Conservation (phyloP, 2,113 vertebrate species). For the Syngnathus scovelli region DNA sequence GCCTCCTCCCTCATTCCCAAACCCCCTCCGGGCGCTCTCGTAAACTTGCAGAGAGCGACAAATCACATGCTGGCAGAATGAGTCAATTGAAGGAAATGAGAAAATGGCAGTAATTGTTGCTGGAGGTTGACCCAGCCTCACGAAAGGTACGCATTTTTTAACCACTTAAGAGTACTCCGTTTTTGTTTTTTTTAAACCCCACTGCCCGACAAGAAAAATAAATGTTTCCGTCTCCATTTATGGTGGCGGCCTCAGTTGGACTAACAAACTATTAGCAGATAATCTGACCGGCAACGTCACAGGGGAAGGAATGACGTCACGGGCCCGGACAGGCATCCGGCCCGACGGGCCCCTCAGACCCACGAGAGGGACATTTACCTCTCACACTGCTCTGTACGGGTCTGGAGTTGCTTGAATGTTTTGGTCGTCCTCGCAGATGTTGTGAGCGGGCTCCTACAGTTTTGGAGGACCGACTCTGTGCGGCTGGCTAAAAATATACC, state of each 20-base stretch:
- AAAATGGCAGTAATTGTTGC: constrained; percentile 18
- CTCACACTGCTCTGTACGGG: not conserved
- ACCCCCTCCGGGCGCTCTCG: not conserved
- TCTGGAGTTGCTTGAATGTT: not conserved
- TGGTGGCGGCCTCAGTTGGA: constrained; percentile 34
- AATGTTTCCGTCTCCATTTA: constrained; percentile 45
- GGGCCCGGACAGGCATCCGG: not conserved
- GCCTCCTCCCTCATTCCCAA: no score
- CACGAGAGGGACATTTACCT: not conserved
- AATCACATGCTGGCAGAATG: constrained; percentile 1
- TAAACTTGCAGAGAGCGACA: constrained; percentile 16
- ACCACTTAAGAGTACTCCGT: constrained; percentile 5
- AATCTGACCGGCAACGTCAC: not conserved
- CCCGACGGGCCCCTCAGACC: not conserved
- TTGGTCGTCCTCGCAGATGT: not conserved
- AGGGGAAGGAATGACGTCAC: not conserved
- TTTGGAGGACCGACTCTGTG: no score
- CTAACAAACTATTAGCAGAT: not conserved
- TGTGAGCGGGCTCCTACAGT: not conserved
- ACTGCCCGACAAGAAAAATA: constrained; percentile 2
- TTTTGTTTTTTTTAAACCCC: not conserved
- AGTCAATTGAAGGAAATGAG: constrained; percentile 7
- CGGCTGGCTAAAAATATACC: constrained; percentile 36
- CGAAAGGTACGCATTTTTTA: constrained; percentile 23
- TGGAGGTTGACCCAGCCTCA: not conserved